Base-by-base conservation (phyloP, 1,140 invertebrate genomes). In the Whitmania pigra region DNA sequence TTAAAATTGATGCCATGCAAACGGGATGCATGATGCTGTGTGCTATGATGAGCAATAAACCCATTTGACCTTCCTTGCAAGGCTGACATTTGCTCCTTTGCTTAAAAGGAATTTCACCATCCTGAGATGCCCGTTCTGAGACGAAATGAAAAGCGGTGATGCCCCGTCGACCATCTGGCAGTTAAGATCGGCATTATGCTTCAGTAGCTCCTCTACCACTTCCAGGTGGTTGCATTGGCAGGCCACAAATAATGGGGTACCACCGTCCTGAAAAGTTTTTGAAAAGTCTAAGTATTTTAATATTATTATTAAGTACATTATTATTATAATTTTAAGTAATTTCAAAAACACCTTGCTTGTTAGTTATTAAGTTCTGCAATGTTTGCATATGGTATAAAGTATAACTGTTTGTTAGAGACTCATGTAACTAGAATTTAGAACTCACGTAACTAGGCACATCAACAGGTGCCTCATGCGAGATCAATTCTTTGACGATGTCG, bases 161-260 rank as follows among this genome's bases (percentile, higher is more conserved):
- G 81, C 81, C 17, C 81, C 81, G 78, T 83, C 80, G 22, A 81
- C 77, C 90, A 94, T 94, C 76, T 87, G 87, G 36, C 87, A 85
- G 79, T 93, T 90, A 7, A 92, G 87, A 80, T 91, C 87, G 15
- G 92, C 90, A 18, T 90, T 91, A 76, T 86, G 84, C 60, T 86
- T 84, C 40, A 94, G 84, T 9, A 95, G 82, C 77, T 89, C 89
- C 76, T 90, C 87, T 2, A 92, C 90, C 17, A 94, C 88, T 74
- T 92, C 89, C 73, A 90, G 84, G 82, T 94, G 90, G 15, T 92
- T 93, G 77, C 90, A 91, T 80, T 95, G 92, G 77, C 91, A 90
- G 22, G 92, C 90, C 25, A 94, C 90, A 81, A 94, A 92, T 71
- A 94, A 81, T 0, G 92, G 89, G 40, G 92, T 94, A 66, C 91